phyloP scores from a whole-genome alignment of 2,113 vertebrate genomes.

The Cyphomyrus discorhynchus region DNA sequence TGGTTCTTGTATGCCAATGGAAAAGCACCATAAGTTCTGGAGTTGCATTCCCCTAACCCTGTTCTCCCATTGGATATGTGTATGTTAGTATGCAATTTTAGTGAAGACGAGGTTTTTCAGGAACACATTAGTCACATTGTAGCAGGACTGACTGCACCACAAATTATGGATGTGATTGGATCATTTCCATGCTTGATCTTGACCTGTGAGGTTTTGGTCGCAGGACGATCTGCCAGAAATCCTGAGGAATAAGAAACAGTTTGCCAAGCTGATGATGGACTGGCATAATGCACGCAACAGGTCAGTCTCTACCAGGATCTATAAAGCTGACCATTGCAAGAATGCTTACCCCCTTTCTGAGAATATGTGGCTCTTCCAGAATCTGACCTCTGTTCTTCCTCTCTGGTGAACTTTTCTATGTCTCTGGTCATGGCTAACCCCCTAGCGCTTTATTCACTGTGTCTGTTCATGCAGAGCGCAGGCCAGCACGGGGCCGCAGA shows the following conservation, averaged over 20 bases:
- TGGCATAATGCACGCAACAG: slow-evolving; percentile 76
- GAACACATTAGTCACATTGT: background rate
- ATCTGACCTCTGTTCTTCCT: background rate
- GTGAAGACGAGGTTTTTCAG: background rate
- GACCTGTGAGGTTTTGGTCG: background rate
- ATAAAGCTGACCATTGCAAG: background rate
- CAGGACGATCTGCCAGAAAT: slow-evolving; percentile 85
- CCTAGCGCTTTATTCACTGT: background rate
- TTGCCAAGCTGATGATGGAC: slow-evolving; percentile 82
- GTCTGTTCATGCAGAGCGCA: slow-evolving; percentile 47
- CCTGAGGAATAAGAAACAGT: slow-evolving; percentile 83
- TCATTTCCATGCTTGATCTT: background rate
- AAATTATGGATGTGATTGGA: background rate
- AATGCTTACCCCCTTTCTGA: background rate
- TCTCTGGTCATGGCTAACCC: background rate
- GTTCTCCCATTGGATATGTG: background rate
- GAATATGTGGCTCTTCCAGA: background rate
- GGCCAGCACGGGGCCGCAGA: slow-evolving; percentile 56
- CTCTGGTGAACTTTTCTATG: background rate
- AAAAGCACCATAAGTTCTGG: background rate
- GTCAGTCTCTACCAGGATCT: slow-evolving; percentile 42
- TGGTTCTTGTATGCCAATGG: background rate
- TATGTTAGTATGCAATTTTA: background rate
- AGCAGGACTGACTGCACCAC: background rate
- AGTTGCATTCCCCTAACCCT: background rate